These are phyloP conservation scores for Pollenia angustigena DNA, from an alignment of 2,888 invertebrate genomes.

Conservation along the genomic window DNA sequence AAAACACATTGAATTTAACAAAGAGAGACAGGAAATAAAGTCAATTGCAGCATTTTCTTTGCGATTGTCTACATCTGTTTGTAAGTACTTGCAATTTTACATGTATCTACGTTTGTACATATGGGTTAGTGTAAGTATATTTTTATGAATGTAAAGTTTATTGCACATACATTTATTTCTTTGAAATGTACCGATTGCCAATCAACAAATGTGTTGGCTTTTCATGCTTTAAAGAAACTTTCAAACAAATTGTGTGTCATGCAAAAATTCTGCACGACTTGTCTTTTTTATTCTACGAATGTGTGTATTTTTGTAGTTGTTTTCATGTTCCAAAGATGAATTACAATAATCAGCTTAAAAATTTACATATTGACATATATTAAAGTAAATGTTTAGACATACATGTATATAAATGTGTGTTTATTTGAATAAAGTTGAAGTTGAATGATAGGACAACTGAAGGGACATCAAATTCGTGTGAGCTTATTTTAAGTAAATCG, in stretches of 20 bases:
- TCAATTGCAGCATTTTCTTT: slow-evolving; percentile 40
- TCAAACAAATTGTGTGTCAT: slow-evolving; percentile 33
- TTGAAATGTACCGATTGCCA: slow-evolving; percentile 48
- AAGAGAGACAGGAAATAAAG: slow-evolving; percentile 31
- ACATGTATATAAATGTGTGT: neutral
- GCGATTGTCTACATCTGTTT: slow-evolving; percentile 15
- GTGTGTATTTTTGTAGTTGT: slow-evolving; percentile 16
- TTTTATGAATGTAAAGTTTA: neutral
- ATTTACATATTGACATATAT: neutral
- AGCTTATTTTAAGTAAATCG: too few relatives aligned
- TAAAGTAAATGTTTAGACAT: too few relatives aligned
- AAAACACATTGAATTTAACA: slow-evolving; percentile 38
- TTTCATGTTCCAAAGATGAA: slow-evolving; percentile 49
- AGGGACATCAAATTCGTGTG: too few relatives aligned
- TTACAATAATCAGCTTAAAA: slow-evolving; percentile 71
- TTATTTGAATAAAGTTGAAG: too few relatives aligned
- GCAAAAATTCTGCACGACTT: slow-evolving; percentile 23
- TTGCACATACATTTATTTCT: neutral
- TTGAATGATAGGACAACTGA: neutral
- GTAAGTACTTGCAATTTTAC: neutral
- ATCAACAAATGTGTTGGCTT: slow-evolving; percentile 59
- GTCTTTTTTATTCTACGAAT: slow-evolving; percentile 12
- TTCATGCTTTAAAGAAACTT: slow-evolving; percentile 16
- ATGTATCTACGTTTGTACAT: neutral
- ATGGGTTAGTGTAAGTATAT: neutral